Evolutionary conservation across 2,888 invertebrate genomes (phyloP).

Genomic region (Ophion ellenae): DNA sequence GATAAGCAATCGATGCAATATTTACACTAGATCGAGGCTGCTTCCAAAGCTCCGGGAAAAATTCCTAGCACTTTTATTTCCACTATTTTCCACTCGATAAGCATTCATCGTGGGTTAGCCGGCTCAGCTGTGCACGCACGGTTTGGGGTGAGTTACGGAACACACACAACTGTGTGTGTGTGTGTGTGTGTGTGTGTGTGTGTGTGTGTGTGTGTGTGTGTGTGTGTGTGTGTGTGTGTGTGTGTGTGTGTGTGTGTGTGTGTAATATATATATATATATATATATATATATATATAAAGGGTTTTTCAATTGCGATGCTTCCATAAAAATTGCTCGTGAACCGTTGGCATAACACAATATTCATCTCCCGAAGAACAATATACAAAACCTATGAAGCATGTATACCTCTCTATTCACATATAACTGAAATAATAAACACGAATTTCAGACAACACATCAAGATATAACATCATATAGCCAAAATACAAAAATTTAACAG

Average conservation of each 20-base stretch:
- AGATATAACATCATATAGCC: background rate
- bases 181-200: no score
- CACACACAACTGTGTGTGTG: background rate
- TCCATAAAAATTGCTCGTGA: background rate
- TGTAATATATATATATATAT: background rate
- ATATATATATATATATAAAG: constrained; percentile 19
- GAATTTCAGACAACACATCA: no score
- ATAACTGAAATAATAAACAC: no score
- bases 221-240: no score
- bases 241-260: no score
- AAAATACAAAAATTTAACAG: background rate
- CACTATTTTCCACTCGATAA: constrained; percentile 65
- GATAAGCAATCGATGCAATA: constrained; percentile 51
- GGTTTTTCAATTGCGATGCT: background rate
- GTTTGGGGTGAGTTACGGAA: constrained; percentile 11
- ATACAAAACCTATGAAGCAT: background rate
- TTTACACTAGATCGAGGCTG: constrained; percentile 13
- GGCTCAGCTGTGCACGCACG: constrained; percentile 42
- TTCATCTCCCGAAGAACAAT: background rate
- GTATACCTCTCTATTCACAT: no score
- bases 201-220: no score
- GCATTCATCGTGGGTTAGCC: constrained; percentile 60
- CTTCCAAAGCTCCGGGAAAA: constrained; percentile 52
- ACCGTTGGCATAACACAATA: background rate
- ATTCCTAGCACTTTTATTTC: constrained; percentile 46